Percentiles rank a stretch among this genome's conserved stretches.
These are phyloP conservation scores for Hyposoter didymator DNA, from an alignment of 2,888 invertebrate species.

Conservation along the genomic window DNA sequence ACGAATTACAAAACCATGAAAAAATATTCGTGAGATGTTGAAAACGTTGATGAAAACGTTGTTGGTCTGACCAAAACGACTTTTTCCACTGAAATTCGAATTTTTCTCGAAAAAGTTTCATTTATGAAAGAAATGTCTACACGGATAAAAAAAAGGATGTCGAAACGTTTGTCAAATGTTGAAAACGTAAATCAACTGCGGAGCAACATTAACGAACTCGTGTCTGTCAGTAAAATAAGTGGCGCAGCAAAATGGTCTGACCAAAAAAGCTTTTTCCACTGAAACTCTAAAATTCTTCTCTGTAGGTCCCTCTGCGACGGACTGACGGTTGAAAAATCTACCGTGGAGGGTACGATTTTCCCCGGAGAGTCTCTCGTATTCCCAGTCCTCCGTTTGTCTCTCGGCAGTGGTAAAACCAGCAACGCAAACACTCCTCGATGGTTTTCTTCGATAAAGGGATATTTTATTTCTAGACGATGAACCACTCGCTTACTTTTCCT, in stretches of 20 bases:
- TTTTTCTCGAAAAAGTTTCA: too few species aligned
- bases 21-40: too few species aligned
- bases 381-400: background rate
- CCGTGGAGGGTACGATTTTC: conserved; percentile 23
- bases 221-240: background rate
- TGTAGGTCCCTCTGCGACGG: background rate
- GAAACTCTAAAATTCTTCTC: conserved; percentile 2
- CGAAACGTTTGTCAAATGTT: background rate
- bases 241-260: conserved; percentile 8
- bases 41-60: too few species aligned
- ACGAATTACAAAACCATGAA: too few species aligned
- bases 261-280: conserved; percentile 22
- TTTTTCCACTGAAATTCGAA: too few species aligned
- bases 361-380: conserved; percentile 22
- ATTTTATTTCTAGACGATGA: conserved; percentile 53
- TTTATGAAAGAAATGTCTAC: background rate
- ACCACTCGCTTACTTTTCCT: conserved; percentile 44
- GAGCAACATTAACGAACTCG: background rate
- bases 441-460: conserved; percentile 55
- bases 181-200: background rate
- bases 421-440: conserved; percentile 41
- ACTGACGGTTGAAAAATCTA: conserved; percentile 9
- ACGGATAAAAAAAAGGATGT: background rate
- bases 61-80: too few species aligned
- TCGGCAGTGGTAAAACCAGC: conserved; percentile 12